Base-by-base conservation (phyloP, 2,888 invertebrate genomes). In the Agriopis marginaria region DNA sequence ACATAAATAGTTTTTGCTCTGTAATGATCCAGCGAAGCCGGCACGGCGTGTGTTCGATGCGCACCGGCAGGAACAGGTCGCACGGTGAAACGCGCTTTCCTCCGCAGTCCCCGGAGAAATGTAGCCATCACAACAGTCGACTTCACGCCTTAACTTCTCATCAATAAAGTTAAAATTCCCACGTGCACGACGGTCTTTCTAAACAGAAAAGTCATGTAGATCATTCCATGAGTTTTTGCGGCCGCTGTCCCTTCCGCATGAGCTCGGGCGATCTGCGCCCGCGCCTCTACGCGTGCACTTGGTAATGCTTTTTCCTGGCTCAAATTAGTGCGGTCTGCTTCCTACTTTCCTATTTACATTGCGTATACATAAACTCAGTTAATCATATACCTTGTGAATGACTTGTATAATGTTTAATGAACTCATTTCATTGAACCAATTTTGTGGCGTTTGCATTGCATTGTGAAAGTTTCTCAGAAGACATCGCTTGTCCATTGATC, bases 101-200 rank as follows among this genome's bases (percentile, higher is more conserved):
- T 72, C 70, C 23, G 65, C 68, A 72, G 63, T 54, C 60, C 47
- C 53, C 65, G 49, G 74, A 61, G 74, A 70, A 72, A 72, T 63
- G 45, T 50, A 10, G n/a, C 47, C 12, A n/a, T 56, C 39, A 49
- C 12, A 40, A 59, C 55, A 44, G 47, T 23, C 49, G 2, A 58
- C 40, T 56, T 40, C 50, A 47, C n/a, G n/a, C 39, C 63, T 62
- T 70, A 66, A 10, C n/a, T 8, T 40, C 32, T 23, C n/a, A 9
- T 14, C 11, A 6, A 32, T 66, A 66, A 54, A 55, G 54, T 59
- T n/a, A 51, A 60, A 58, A 56, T 12, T 63, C 5, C 14, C 9
- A 7, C 8, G 5, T 40, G 14, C 12, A 42, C 10, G 44, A 55
- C 32, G 17, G 1, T 60, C 3, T 66, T 42, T 45, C 39, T 47